Evolutionary conservation across 2,113 vertebrate species (phyloP), one percentile per base, ranked within the genome.

Genomic region (Sorex fumeus): DNA sequence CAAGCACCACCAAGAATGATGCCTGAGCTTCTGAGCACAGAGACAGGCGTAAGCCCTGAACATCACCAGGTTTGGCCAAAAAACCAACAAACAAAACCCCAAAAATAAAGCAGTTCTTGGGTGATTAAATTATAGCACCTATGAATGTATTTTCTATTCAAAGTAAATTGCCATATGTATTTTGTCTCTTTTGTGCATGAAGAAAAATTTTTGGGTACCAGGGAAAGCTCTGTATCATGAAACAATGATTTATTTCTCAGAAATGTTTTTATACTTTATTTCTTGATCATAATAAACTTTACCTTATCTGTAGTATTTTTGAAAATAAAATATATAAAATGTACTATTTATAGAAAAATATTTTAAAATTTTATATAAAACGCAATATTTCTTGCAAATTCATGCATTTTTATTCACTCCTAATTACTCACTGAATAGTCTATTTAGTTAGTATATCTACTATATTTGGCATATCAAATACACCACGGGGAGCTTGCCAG

Each of bases 391-490:
- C 13, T 45, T 69, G 3, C 69, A 70, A 84, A 8, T 84, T 80
- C 4, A 36, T 19, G 87, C 19, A 91, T 75, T 70, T 95, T 50
- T 3, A 60, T 75, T 84, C 66, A 87, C 10, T 93, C 5, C 21
- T 6, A 80, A 60, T 74, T 77, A n/a, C 21, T 90, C 15, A 72
- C 34, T 77, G 16, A 10, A 85, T 82, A 84, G 45, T 67, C n/a
- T 53, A 32, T 81, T 78, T 47, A 85, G 15, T 1, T 88, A 34
- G 53, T 45, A 72, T 80, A 62, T 72, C n/a, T n/a, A n/a, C n/a
- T n/a, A n/a, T n/a, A n/a, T n/a, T n/a, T n/a, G n/a, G n/a, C n/a
- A n/a, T n/a, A n/a, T n/a, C n/a, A n/a, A n/a, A n/a, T n/a, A n/a
- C n/a, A n/a, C n/a, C n/a, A n/a, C n/a, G n/a, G n/a, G n/a, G n/a